Evolutionary conservation across 23 tunicate genomes (phyloP).

Genomic region (Ascidia mentula): DNA sequence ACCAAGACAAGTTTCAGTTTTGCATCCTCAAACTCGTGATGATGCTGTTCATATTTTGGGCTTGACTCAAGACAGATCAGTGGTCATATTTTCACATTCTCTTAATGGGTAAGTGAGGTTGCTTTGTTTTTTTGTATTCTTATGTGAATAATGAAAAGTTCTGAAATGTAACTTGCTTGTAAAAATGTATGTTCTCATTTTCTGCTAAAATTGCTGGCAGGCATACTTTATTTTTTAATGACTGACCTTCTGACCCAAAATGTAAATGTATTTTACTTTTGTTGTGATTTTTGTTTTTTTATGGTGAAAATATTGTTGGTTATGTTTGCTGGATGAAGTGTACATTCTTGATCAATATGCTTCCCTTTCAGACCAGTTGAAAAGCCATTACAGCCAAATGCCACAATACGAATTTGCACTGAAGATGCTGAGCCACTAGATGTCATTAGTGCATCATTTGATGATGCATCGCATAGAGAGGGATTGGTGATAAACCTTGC

Average conservation of each 20-base stretch:
- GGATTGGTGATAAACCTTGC: constrained; percentile 35
- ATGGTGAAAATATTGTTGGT: not conserved
- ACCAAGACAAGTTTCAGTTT: constrained; percentile 28
- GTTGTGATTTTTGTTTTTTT: too few relatives aligned
- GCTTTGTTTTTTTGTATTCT: not conserved
- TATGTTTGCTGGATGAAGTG: not conserved
- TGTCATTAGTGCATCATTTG: constrained; percentile 44
- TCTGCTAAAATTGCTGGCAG: too few relatives aligned
- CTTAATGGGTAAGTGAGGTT: constrained; percentile 56
- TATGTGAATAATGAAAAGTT: too few relatives aligned
- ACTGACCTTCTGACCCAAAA: too few relatives aligned
- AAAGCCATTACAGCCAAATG: constrained; percentile 56
- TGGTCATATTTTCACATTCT: constrained; percentile 53
- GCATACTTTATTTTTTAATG: too few relatives aligned
- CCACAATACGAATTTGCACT: constrained; percentile 32
- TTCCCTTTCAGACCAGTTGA: constrained; percentile 22
- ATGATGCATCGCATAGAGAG: not conserved
- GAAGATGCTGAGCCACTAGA: constrained; percentile 32
- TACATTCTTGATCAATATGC: not conserved
- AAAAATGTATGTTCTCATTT: too few relatives aligned
- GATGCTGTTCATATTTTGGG: constrained; percentile 40
- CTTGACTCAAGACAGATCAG: constrained; percentile 42
- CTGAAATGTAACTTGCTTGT: too few relatives aligned
- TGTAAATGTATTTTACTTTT: too few relatives aligned
- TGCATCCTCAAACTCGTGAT: constrained; percentile 20